These are phyloP conservation scores for Oscheius sp. DNA, from an alignment of 2,888 invertebrate species.

Conservation along the genomic window DNA sequence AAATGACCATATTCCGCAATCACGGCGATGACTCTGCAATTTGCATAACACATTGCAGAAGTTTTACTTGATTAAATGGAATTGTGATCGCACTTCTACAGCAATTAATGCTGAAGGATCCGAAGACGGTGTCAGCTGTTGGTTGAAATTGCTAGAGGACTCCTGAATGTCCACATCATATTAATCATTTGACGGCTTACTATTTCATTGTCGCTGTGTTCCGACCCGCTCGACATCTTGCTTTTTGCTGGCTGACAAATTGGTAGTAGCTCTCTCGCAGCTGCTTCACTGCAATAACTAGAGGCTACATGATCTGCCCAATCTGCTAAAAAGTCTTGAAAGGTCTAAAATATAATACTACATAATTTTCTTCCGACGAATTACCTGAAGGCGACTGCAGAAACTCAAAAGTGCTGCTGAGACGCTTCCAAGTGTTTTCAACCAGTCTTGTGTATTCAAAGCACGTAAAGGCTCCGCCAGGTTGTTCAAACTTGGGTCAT, in stretches of 20 bases:
- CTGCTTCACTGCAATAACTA: slow-evolving; percentile 23
- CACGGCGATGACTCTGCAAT: slow-evolving; percentile 39
- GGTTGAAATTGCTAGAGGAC: background rate
- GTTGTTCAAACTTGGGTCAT: slow-evolving; percentile 55
- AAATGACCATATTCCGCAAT: slow-evolving; percentile 83
- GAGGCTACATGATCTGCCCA: slow-evolving; percentile 39
- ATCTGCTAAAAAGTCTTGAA: slow-evolving; percentile 48
- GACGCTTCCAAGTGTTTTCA: slow-evolving; percentile 78
- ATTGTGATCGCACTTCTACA: slow-evolving; percentile 36
- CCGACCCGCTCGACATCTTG: slow-evolving; percentile 14
- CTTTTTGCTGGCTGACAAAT: slow-evolving; percentile 24
- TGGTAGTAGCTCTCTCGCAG: slow-evolving; percentile 14
- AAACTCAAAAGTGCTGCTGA: slow-evolving; percentile 79
- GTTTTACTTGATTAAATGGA: slow-evolving; percentile 28
- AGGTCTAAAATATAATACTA: slow-evolving; percentile 37
- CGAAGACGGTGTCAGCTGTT: background rate
- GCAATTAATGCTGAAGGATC: slow-evolving; percentile 33
- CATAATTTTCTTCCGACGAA: no score
- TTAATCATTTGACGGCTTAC: background rate
- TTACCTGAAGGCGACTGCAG: slow-evolving; percentile 80
- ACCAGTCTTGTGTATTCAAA: slow-evolving; percentile 79
- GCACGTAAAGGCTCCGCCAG: slow-evolving; percentile 77
- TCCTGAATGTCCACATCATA: slow-evolving; percentile 7
- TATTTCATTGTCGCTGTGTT: slow-evolving; percentile 10
- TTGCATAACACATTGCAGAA: background rate